phyloP scores from a whole-genome alignment of 2,888 invertebrate genomes.

The Euspilapteryx auroguttella region DNA sequence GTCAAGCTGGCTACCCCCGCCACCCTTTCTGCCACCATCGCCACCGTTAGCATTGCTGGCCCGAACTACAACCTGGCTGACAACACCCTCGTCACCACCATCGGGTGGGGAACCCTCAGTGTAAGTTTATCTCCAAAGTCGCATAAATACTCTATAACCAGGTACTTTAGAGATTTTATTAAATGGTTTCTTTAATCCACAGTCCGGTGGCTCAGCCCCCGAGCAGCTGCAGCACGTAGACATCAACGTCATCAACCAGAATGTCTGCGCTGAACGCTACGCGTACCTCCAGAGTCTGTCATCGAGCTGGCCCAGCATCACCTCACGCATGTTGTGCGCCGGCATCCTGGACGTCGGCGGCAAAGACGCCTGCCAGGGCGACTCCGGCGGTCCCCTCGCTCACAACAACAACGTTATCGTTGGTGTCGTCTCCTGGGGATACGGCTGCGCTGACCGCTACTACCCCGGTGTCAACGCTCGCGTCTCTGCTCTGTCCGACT shows the following conservation, averaged over 20 bases:
- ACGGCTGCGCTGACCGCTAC: conserved; percentile 26
- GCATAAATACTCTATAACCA: too few relatives aligned
- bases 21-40: conserved; percentile 10
- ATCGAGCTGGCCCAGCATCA: conserved; percentile 7
- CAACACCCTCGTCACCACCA: conserved; percentile 1
- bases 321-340: conserved; percentile 12
- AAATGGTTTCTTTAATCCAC: background rate
- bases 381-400: too few relatives aligned
- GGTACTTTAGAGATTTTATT: too few relatives aligned
- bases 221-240: conserved; percentile 7
- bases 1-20: conserved; percentile 13
- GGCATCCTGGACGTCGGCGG: conserved; percentile 9
- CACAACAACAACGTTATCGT: conserved; percentile 21
- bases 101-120: conserved; percentile 5
- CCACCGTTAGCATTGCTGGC: conserved; percentile 6
- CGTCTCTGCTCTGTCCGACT: conserved; percentile 13
- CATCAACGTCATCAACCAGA: conserved; percentile 14
- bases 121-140: conserved; percentile 3
- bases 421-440: conserved; percentile 38
- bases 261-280: conserved; percentile 13
- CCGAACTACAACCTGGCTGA: conserved; percentile 4
- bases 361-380: too few relatives aligned
- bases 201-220: conserved; percentile 4
- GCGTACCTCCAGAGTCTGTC: conserved; percentile 5
- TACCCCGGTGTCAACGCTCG: conserved; percentile 40